A percentile compares a stretch with the other conserved stretches of the same genome.
Evolutionary conservation across 1,140 invertebrate genomes (phyloP).

Genomic region (Ceratitis capitata): DNA sequence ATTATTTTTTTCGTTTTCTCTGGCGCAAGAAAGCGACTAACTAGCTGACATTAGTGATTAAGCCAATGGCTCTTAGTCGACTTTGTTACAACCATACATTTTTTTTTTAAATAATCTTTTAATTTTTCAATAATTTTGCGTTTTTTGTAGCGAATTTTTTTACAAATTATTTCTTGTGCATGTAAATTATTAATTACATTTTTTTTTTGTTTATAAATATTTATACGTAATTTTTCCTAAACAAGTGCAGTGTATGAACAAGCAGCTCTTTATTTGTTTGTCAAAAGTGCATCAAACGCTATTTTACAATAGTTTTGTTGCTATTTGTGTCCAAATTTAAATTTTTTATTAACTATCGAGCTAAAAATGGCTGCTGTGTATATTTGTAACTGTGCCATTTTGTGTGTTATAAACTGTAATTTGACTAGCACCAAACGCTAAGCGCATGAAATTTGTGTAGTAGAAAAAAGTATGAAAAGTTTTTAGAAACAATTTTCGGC

Average conservation of each 20-base stretch:
- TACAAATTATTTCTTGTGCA: neutral
- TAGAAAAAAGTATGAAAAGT: neutral
- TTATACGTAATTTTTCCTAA: neutral
- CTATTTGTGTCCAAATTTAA: neutral
- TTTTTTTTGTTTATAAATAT: neutral
- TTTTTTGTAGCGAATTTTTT: neutral
- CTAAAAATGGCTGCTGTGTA: neutral
- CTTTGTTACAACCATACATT: neutral
- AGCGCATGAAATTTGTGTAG: neutral
- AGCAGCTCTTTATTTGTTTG: constrained; percentile 5
- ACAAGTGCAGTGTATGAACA: constrained; percentile 25
- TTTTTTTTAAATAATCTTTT: constrained; percentile 36
- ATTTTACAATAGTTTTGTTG: neutral
- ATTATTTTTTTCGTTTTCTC: neutral
- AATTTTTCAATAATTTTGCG: constrained; percentile 36
- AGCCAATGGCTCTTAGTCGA: constrained; percentile 45
- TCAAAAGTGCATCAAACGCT: neutral
- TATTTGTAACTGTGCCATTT: constrained; percentile 7
- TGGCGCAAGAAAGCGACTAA: constrained; percentile 19
- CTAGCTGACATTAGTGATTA: constrained; percentile 40
- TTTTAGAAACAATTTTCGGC: neutral
- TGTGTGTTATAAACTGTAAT: constrained; percentile 39
- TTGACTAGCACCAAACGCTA: constrained; percentile 60
- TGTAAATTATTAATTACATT: neutral
- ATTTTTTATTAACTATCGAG: neutral